phyloP scores from a whole-genome alignment of 2,113 vertebrate species.

The Carassius auratus region DNA sequence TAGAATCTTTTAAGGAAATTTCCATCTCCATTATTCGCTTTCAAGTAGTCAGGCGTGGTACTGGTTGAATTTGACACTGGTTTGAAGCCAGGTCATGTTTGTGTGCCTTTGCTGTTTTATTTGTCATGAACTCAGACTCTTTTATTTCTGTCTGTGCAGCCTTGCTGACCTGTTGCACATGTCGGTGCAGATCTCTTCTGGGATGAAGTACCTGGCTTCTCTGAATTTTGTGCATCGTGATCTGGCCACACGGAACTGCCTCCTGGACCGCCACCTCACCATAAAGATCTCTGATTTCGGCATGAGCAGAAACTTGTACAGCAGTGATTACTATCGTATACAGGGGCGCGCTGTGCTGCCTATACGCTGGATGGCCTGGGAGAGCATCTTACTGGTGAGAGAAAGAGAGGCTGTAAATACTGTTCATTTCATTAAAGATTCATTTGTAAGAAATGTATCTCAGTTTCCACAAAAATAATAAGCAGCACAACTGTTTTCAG shows the following conservation, averaged over 20 bases:
- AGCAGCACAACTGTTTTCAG: neutral
- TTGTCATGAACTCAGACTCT: neutral
- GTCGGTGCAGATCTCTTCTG: slow-evolving; percentile 83
- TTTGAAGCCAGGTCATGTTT: neutral
- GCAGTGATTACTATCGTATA: slow-evolving; percentile 87
- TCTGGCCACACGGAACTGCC: slow-evolving; percentile 84
- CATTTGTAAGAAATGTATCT: neutral
- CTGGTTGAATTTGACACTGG: neutral
- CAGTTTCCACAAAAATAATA: neutral
- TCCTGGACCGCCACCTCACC: slow-evolving; percentile 84
- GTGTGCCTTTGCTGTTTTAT: neutral
- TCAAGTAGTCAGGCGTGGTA: neutral
- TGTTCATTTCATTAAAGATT: neutral
- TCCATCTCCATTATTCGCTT: neutral
- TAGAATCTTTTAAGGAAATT: too few species aligned
- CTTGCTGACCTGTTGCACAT: slow-evolving; percentile 82
- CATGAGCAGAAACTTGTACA: slow-evolving; percentile 87
- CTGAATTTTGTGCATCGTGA: slow-evolving; percentile 86
- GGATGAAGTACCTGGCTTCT: slow-evolving; percentile 84
- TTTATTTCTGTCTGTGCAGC: slow-evolving; percentile 60
- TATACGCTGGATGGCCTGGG: slow-evolving; percentile 89
- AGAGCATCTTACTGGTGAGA: slow-evolving; percentile 85
- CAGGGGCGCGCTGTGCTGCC: slow-evolving; percentile 85
- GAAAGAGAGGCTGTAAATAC: neutral
- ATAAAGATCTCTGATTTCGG: slow-evolving; percentile 87